Conservation (phyloP, 2,797 vertebrate genomes). For the Chiroxiphia lanceolata region DNA sequence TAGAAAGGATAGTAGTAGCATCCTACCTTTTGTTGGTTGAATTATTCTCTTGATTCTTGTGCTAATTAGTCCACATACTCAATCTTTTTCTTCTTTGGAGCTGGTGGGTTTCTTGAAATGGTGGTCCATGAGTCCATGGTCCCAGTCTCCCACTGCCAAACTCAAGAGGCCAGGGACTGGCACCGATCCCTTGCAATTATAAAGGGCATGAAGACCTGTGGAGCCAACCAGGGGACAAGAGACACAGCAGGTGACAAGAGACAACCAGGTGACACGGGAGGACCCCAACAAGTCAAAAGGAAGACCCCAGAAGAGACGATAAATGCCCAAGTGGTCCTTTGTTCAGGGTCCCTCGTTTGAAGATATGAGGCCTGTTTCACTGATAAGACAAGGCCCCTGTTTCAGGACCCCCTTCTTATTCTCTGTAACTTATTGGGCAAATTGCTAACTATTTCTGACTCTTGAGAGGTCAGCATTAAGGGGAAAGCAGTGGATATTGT, state of each 20-base stretch:
- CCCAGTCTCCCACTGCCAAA: neutral
- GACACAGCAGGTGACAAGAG: neutral
- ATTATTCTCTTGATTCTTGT: neutral
- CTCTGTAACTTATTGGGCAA: too few species aligned
- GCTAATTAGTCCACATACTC: neutral
- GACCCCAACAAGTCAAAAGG: neutral
- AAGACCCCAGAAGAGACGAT: neutral
- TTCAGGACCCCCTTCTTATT: neutral
- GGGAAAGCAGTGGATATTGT: neutral
- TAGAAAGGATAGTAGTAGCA: too few species aligned
- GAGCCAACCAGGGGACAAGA: neutral
- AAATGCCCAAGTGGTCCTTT: neutral
- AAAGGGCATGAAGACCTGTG: neutral
- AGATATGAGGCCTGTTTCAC: neutral
- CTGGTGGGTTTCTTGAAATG: neutral
- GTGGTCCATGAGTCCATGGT: neutral
- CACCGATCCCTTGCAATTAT: neutral
- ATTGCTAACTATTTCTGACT: neutral
- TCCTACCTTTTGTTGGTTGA: neutral
- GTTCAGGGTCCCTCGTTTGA: neutral
- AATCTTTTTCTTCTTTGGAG: neutral
- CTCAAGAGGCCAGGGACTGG: neutral
- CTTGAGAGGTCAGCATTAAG: neutral
- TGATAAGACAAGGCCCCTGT: neutral
- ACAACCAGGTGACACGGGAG: neutral